phyloP scores from a whole-genome alignment of 2,888 invertebrate species.

The Esperia sulphurella region DNA sequence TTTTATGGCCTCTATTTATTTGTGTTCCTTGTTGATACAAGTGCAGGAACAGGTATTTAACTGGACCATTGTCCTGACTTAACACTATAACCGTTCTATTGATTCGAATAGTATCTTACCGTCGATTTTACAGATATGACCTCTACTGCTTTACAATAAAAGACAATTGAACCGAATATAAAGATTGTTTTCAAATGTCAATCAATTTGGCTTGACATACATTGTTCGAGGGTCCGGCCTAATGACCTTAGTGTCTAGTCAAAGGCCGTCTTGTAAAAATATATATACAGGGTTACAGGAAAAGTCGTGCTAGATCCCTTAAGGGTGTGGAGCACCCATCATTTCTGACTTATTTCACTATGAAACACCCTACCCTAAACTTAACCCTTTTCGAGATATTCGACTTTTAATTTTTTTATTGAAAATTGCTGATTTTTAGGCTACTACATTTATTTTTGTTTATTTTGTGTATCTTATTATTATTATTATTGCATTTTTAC shows the following conservation, averaged over 20 bases:
- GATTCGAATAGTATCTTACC: neutral
- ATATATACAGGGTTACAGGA: too few relatives aligned
- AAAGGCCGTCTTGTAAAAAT: neutral
- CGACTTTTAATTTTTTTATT: too few relatives aligned
- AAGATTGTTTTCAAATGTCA: constrained; percentile 27
- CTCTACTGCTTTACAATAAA: constrained; percentile 14
- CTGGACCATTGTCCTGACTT: constrained; percentile 22
- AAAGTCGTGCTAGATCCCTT: too few relatives aligned
- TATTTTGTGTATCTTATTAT: too few relatives aligned
- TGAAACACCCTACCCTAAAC: too few relatives aligned
- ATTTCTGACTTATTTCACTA: too few relatives aligned
- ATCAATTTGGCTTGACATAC: constrained; percentile 36
- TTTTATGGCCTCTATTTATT: too few relatives aligned
- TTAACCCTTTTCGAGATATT: too few relatives aligned
- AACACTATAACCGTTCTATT: constrained; percentile 12
- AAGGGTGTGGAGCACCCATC: too few relatives aligned
- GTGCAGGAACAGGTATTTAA: constrained; percentile 21
- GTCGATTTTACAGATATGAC: constrained; percentile 3
- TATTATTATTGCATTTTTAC: too few relatives aligned
- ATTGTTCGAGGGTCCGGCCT: constrained; percentile 29
- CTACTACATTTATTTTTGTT: too few relatives aligned
- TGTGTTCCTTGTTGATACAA: constrained; percentile 1
- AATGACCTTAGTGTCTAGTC: constrained; percentile 32
- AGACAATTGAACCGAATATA: constrained; percentile 1
- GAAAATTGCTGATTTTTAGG: too few relatives aligned